Conservation (phyloP, 2,797 vertebrate genomes). For the Hydrolagus colliei region DNA sequence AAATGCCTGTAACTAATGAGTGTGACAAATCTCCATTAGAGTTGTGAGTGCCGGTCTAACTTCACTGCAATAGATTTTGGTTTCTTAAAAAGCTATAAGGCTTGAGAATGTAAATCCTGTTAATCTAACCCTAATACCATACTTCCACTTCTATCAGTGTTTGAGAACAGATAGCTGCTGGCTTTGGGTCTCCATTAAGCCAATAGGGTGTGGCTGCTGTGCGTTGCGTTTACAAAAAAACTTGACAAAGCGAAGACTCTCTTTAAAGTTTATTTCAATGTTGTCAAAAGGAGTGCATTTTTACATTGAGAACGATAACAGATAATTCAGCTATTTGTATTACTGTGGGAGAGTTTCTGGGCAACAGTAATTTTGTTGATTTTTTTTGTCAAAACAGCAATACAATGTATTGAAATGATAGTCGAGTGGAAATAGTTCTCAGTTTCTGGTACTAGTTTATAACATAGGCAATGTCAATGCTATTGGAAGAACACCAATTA, state of each 20-base stretch:
- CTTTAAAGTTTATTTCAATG: background rate
- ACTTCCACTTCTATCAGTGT: background rate
- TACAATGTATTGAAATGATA: background rate
- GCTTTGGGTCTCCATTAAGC: no score
- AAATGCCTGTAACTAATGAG: background rate
- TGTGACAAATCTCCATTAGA: background rate
- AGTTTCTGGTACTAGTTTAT: background rate
- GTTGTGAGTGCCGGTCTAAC: background rate
- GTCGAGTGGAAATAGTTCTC: background rate
- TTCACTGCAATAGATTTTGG: background rate
- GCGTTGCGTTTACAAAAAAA: background rate
- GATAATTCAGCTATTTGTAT: background rate
- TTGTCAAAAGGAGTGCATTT: background rate
- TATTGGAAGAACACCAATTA: background rate
- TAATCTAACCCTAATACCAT: background rate
- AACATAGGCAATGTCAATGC: no score
- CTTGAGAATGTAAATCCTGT: background rate
- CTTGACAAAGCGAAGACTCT: background rate
- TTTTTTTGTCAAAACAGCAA: no score
- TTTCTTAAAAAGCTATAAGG: background rate
- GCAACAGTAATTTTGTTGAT: background rate
- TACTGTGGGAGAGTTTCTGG: background rate
- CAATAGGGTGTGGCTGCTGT: background rate
- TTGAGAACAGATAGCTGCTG: background rate
- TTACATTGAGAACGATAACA: background rate